Evolutionary conservation across 2,797 vertebrate genomes (phyloP).

Genomic region (Taeniopygia guttata): DNA sequence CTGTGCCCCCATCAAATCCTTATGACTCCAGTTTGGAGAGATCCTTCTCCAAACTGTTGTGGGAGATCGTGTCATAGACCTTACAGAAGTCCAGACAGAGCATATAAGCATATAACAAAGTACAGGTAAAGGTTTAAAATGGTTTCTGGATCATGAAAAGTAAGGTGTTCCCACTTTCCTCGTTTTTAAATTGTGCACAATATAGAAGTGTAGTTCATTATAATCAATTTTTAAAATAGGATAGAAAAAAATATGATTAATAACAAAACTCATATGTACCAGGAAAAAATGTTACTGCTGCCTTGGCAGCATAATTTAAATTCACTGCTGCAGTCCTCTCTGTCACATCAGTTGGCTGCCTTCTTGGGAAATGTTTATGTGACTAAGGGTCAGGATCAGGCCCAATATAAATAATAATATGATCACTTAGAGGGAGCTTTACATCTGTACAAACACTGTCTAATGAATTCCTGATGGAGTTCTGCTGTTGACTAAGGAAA

Average conservation of each 20-base stretch:
- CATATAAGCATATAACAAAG: not conserved
- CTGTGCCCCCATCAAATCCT: not conserved
- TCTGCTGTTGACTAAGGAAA: conserved; percentile 51
- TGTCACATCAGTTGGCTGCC: not conserved
- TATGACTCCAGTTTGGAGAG: not conserved
- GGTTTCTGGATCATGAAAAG: not conserved
- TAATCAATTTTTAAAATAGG: not conserved
- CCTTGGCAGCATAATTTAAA: not conserved
- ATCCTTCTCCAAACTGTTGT: not conserved
- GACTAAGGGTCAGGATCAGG: not conserved
- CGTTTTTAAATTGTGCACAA: not conserved
- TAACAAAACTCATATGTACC: not conserved
- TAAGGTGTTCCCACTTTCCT: not conserved
- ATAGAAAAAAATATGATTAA: not conserved
- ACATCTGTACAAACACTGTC: conserved; percentile 55
- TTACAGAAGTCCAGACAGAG: not conserved
- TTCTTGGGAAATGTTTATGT: conserved; percentile 9
- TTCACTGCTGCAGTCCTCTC: not conserved
- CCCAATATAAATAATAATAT: conserved; percentile 50
- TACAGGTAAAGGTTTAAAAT: not conserved
- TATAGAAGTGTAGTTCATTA: not conserved
- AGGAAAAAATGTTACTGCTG: not conserved
- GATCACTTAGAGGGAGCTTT: conserved; percentile 43
- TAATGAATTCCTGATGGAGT: conserved; percentile 62
- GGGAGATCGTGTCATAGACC: rapidly evolving